Percentiles rank a stretch among this genome's conserved stretches.
Conservation (phyloP, 1,140 invertebrate species). For the Apis cerana region DNA sequence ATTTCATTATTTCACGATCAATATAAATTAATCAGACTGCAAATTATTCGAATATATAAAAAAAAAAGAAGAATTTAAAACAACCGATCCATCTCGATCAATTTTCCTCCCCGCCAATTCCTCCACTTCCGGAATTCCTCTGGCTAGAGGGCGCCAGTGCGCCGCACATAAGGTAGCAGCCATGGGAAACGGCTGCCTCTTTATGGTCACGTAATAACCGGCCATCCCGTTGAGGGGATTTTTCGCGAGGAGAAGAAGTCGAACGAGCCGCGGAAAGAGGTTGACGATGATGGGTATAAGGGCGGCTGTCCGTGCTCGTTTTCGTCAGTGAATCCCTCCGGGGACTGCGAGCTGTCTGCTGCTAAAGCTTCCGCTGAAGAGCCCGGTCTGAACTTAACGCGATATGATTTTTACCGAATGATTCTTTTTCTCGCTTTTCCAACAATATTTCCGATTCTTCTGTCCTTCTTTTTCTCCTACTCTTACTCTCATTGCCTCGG, state of each 20-base stretch:
- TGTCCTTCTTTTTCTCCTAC: no score
- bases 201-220: slow-evolving; percentile 67
- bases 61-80: no score
- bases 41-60: no score
- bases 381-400: slow-evolving; percentile 74
- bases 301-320: slow-evolving; percentile 78
- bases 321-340: slow-evolving; percentile 77
- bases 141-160: background rate
- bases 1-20: no score
- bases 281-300: slow-evolving; percentile 80
- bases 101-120: no score
- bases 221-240: slow-evolving; percentile 54
- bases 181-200: slow-evolving; percentile 57
- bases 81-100: no score
- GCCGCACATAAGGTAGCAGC: slow-evolving; percentile 52
- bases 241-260: slow-evolving; percentile 33
- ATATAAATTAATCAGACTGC: no score
- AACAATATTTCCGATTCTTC: no score
- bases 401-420: slow-evolving; percentile 51
- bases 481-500: no score
- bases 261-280: slow-evolving; percentile 54
- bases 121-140: no score
- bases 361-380: slow-evolving; percentile 73
- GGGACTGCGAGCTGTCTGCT: slow-evolving; percentile 77
- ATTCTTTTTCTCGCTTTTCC: slow-evolving; percentile 26